Percentiles rank a stretch among this genome's conserved stretches.
These are phyloP conservation scores for Liodrosophila aerea DNA, from an alignment of 2,888 invertebrate species.

Conservation along the genomic window DNA sequence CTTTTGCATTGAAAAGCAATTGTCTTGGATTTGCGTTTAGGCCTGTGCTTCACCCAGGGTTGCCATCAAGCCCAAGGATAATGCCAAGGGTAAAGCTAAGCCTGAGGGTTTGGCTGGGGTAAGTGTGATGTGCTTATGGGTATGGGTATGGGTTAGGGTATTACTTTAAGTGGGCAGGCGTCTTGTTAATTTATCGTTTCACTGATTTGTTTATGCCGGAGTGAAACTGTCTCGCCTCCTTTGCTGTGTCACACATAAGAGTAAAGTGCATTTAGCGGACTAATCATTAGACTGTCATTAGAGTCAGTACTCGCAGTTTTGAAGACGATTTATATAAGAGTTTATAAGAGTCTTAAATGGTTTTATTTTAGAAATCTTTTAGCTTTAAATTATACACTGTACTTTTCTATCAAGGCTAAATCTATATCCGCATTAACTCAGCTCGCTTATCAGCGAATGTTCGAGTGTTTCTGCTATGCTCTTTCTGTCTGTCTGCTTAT, in stretches of 20 bases:
- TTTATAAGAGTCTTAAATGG: no score
- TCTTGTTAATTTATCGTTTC: conserved; percentile 73
- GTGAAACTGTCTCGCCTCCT: conserved; percentile 5
- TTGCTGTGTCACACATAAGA: conserved; percentile 13
- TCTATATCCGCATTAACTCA: no score
- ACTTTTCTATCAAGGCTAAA: no score
- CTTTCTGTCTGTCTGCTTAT: no score
- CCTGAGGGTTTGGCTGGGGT: not conserved
- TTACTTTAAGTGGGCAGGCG: conserved; percentile 51
- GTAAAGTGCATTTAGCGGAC: conserved; percentile 35
- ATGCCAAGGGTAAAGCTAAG: conserved; percentile 2
- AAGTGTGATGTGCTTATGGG: not conserved
- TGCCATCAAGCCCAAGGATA: conserved; percentile 8
- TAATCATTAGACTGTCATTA: conserved; percentile 6
- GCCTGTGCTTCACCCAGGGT: conserved; percentile 20
- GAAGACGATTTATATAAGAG: no score
- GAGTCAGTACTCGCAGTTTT: no score
- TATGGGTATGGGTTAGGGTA: conserved; percentile 38
- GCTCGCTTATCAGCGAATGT: no score
- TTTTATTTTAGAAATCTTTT: no score
- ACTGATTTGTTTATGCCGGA: conserved; percentile 57
- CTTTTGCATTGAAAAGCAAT: conserved; percentile 77
- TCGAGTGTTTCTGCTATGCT: no score
- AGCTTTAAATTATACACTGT: no score
- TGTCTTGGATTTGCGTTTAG: conserved; percentile 75